Conservation (phyloP, 2,888 invertebrate genomes). For the Polymixis lichenea region DNA sequence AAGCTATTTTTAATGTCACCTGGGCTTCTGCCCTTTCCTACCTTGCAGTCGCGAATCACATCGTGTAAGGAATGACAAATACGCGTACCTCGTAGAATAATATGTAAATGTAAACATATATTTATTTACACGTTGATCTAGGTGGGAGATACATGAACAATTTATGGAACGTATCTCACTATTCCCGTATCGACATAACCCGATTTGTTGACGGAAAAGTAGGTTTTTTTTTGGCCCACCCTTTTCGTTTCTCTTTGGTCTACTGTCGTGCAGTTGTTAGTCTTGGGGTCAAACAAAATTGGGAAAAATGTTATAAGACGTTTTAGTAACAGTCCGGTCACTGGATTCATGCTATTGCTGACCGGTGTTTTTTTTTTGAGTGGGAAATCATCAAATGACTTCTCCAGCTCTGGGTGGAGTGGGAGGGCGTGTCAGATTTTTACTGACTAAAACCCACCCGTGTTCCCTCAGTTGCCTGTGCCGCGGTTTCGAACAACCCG, state of each 20-base stretch:
- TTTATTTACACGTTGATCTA: conserved; percentile 49
- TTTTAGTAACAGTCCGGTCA: background rate
- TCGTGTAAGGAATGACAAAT: conserved; percentile 59
- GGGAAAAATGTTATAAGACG: background rate
- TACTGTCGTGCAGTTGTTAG: background rate
- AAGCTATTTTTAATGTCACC: conserved; percentile 16
- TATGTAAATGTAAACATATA: conserved; percentile 59
- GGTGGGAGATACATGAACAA: conserved; percentile 11
- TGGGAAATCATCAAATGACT: too few species aligned
- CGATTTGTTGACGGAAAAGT: conserved; percentile 24
- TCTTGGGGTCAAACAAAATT: background rate
- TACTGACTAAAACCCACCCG: too few species aligned
- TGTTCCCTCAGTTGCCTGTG: too few species aligned
- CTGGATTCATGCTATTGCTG: background rate
- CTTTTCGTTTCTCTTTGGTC: background rate
- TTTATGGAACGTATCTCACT: conserved; percentile 27
- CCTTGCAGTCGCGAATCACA: conserved; percentile 40
- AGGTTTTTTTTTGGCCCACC: background rate
- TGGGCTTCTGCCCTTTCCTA: conserved; percentile 40
- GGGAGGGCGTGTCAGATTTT: too few species aligned
- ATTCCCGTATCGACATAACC: conserved; percentile 17
- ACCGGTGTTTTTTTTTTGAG: too few species aligned
- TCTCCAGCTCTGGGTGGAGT: too few species aligned
- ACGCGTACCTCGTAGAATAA: conserved; percentile 34
- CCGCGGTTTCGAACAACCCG: too few species aligned